Percentiles rank a stretch among this genome's conserved stretches.
These are phyloP conservation scores for Suncus etruscus DNA, from an alignment of 2,113 vertebrate species.

Conservation along the genomic window DNA sequence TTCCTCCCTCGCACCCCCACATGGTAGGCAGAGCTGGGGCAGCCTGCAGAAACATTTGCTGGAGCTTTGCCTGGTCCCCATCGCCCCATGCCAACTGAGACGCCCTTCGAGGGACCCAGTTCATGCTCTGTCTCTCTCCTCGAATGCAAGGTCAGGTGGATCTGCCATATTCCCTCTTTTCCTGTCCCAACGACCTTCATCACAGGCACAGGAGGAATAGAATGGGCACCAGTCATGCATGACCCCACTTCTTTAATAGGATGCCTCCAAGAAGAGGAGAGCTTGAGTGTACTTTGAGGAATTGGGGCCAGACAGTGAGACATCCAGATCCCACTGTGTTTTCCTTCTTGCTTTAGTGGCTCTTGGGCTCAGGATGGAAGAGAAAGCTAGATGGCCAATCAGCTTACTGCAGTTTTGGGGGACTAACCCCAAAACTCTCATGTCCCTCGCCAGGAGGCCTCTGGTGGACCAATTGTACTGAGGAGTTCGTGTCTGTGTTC, in stretches of 20 bases:
- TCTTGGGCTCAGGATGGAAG: conserved; percentile 39
- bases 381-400: background rate
- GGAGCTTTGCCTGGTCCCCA: background rate
- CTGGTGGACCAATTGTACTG: background rate
- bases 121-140: background rate
- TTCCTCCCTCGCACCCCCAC: background rate
- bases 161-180: background rate
- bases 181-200: background rate
- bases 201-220: background rate
- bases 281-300: background rate
- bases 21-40: background rate
- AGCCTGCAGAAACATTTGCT: background rate
- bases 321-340: background rate
- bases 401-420: background rate
- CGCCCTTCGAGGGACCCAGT: background rate
- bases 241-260: background rate
- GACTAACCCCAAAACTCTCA: too few relatives aligned
- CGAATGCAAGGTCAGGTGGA: background rate
- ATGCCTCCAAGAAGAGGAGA: conserved; percentile 19
- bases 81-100: background rate
- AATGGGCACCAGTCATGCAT: background rate
- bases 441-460: background rate
- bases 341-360: conserved; percentile 39
- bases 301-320: background rate
- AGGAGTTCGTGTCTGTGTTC: background rate